Conservation (phyloP, 2,888 invertebrate species). For the Hemistola chrysoprasaria region DNA sequence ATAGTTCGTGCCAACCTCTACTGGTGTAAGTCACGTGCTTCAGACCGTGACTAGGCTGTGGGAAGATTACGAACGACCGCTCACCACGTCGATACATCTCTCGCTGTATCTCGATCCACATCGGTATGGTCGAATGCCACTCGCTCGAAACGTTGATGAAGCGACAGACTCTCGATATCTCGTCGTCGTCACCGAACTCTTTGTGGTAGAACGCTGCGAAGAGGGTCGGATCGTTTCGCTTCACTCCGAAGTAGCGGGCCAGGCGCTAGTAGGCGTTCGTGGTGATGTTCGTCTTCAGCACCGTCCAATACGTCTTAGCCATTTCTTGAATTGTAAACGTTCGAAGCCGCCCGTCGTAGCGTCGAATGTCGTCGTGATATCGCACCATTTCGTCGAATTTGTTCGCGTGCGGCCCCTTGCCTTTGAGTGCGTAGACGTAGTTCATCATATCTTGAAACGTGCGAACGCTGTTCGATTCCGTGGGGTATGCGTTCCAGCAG, state of each 20-base stretch:
- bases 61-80: background rate
- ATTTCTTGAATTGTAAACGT: too few relatives aligned
- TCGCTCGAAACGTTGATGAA: background rate
- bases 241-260: conserved; percentile 1
- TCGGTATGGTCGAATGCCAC: background rate
- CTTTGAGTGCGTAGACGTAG: too few relatives aligned
- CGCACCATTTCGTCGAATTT: too few relatives aligned
- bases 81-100: conserved; percentile 3
- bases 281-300: conserved; percentile 1
- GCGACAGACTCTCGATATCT: too few relatives aligned
- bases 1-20: conserved; percentile 6
- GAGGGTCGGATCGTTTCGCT: background rate
- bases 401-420: too few relatives aligned
- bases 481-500: too few relatives aligned
- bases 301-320: too few relatives aligned
- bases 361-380: too few relatives aligned
- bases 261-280: conserved; percentile 6
- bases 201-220: background rate
- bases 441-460: too few relatives aligned
- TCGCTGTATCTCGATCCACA: conserved; percentile 1
- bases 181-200: too few relatives aligned
- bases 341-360: too few relatives aligned
- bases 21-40: conserved; percentile 6
- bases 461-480: too few relatives aligned
- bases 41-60: conserved; percentile 5